A percentile compares a stretch with the other conserved stretches of the same genome.
Evolutionary conservation across 2,113 vertebrate species (phyloP).

Genomic region (Alethe diademata): DNA sequence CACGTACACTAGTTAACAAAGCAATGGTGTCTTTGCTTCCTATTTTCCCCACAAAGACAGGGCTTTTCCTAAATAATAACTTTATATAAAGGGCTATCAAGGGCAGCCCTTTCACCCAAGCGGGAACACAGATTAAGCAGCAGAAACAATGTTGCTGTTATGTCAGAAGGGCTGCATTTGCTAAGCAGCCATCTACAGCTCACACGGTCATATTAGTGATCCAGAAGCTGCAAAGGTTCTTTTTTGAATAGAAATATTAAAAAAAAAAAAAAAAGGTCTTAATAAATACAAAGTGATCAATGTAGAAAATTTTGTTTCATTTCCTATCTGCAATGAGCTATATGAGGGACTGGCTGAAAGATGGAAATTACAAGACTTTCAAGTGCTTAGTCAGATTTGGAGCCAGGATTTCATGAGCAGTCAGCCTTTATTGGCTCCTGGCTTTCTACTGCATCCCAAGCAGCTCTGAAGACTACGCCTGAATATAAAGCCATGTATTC

Average conservation of each 20-base stretch:
- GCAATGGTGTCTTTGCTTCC: not conserved
- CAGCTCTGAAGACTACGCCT: not conserved
- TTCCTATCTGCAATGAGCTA: not conserved
- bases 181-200: not conserved
- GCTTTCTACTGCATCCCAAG: not conserved
- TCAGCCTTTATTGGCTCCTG: not conserved
- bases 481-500: not conserved
- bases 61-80: not conserved
- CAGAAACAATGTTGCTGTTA: not conserved
- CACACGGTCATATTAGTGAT: rapidly evolving
- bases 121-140: not conserved
- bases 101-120: not conserved
- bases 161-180: not conserved
- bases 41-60: not conserved
- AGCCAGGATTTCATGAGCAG: not conserved
- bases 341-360: not conserved
- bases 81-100: not conserved
- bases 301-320: not conserved
- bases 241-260: not conserved
- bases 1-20: not conserved
- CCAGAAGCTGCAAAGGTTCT: not conserved
- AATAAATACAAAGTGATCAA: not conserved
- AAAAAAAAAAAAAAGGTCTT: not conserved
- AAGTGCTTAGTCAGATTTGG: not conserved
- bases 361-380: not conserved